Evolutionary conservation across 2,797 vertebrate genomes (phyloP).

Genomic region (Falco berigora): DNA sequence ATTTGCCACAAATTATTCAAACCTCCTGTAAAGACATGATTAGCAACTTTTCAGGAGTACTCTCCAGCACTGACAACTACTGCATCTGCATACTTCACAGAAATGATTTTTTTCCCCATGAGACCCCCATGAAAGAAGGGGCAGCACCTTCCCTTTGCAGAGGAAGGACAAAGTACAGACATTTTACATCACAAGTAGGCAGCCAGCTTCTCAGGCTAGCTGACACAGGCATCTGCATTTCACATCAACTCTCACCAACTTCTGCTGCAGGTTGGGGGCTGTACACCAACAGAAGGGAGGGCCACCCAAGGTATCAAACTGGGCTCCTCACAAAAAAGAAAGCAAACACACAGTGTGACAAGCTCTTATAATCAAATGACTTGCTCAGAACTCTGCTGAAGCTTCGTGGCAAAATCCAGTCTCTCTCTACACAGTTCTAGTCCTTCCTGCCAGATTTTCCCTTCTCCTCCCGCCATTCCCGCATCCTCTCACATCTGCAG

Average conservation of each 20-base stretch:
- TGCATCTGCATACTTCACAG: neutral
- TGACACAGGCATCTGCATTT: neutral
- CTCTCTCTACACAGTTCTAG: neutral
- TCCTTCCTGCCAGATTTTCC: neutral
- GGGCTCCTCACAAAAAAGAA: neutral
- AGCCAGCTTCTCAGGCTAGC: neutral
- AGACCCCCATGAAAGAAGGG: neutral
- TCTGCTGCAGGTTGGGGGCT: neutral
- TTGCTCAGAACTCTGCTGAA: neutral
- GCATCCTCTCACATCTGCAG: constrained; percentile 31
- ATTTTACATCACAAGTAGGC: neutral
- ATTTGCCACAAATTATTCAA: neutral
- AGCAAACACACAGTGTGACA: neutral
- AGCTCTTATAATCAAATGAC: neutral
- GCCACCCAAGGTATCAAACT: neutral
- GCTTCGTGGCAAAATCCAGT: neutral
- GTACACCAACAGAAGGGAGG: neutral
- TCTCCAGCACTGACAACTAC: neutral
- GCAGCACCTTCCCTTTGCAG: neutral
- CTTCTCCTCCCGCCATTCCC: neutral
- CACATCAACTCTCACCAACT: neutral
- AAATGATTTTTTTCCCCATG: neutral
- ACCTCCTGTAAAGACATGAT: neutral
- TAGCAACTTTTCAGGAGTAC: neutral
- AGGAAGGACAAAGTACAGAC: neutral